These are phyloP conservation scores for Pollicipes pollicipes DNA, from an alignment of 1,140 invertebrate genomes.

Conservation along the genomic window DNA sequence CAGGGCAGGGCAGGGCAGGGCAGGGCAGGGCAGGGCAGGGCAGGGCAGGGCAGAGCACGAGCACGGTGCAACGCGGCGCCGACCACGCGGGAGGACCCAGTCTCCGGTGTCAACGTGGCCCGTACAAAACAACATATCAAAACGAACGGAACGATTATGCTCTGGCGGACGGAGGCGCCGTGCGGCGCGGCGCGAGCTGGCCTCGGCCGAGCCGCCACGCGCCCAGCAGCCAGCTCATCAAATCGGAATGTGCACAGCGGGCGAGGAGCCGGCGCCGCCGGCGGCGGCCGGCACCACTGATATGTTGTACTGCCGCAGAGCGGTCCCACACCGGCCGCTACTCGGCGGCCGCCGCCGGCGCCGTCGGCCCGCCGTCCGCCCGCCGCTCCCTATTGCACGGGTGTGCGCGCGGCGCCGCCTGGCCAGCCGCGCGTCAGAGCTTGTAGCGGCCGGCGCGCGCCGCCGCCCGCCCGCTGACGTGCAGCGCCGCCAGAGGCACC, in stretches of 20 bases:
- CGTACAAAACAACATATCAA: background rate
- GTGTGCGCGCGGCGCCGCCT: slow-evolving; percentile 6
- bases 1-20: no score
- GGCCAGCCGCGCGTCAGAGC: background rate
- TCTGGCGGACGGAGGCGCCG: no score
- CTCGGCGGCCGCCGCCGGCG: background rate
- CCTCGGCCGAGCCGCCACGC: slow-evolving; percentile 9
- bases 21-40: no score
- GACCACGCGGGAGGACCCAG: background rate
- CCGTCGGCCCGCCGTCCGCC: slow-evolving; percentile 2
- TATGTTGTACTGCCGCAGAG: background rate
- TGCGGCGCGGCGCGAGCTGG: slow-evolving; percentile 40
- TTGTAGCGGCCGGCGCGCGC: slow-evolving; percentile 9
- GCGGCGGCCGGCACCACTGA: background rate
- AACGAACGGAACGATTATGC: background rate
- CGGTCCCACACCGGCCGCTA: background rate
- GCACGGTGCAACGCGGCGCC: no score
- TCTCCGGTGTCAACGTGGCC: background rate
- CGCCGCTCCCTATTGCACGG: background rate
- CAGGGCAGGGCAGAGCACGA: no score
- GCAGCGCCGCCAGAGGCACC: slow-evolving; percentile 36
- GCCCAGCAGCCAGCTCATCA: no score
- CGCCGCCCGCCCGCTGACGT: slow-evolving; percentile 7
- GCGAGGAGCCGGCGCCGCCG: slow-evolving; percentile 44
- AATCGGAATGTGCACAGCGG: background rate